Conservation (phyloP, 1,140 invertebrate genomes). For the Caenorhabditis latens region DNA sequence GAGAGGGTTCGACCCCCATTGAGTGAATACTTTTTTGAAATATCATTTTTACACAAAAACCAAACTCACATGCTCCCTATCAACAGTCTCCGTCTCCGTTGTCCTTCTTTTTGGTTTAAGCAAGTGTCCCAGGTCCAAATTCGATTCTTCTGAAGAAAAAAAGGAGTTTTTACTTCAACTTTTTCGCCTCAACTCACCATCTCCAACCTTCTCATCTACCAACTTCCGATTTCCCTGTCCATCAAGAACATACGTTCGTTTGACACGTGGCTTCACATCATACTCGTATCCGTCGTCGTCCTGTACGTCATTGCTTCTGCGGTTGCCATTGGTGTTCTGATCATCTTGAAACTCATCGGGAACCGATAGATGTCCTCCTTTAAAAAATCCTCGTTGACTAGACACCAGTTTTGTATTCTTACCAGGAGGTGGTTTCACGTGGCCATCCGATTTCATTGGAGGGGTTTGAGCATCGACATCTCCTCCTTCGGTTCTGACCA, state of each 20-base stretch:
- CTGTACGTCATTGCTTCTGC: not conserved
- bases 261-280: not conserved
- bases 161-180: not conserved
- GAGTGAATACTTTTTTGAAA: too few species aligned
- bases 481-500: not conserved
- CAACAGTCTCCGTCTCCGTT: not conserved
- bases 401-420: constrained; percentile 1
- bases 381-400: constrained; percentile 18
- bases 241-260: not conserved
- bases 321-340: not conserved
- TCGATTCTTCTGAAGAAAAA: constrained; percentile 9
- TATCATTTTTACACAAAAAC: not conserved
- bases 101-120: not conserved
- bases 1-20: too few species aligned
- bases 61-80: not conserved
- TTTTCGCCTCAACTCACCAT: not conserved
- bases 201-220: not conserved
- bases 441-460: too few species aligned
- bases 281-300: not conserved
- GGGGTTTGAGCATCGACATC: not conserved
- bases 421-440: constrained; percentile 20
- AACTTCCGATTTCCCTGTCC: not conserved
- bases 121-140: constrained; percentile 1
- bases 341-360: not conserved
- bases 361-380: constrained; percentile 13